Evolutionary conservation across 2,797 vertebrate genomes (phyloP).

Genomic region (Manis crassicaudata): DNA sequence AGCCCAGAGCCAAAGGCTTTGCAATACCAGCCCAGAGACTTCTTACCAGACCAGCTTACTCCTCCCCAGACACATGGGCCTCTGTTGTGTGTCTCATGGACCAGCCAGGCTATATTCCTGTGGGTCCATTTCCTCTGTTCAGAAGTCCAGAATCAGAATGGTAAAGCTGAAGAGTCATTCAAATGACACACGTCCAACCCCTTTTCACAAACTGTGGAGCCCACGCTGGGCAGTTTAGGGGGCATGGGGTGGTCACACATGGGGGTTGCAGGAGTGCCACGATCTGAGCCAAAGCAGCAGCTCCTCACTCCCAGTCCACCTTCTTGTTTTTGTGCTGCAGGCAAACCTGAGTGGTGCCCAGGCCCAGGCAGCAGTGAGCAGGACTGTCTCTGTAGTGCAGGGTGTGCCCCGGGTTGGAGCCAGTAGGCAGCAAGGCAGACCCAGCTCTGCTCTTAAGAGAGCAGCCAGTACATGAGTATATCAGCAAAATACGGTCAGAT

Average conservation of each 20-base stretch:
- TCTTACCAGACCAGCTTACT: not conserved
- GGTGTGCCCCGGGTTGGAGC: not conserved
- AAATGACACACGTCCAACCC: not conserved
- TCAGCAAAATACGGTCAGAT: not conserved
- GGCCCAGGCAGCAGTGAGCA: not conserved
- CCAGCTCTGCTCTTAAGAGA: not conserved
- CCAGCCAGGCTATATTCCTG: not conserved
- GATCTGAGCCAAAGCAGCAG: not conserved
- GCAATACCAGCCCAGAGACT: not conserved
- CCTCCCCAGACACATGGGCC: not conserved
- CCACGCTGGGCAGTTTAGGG: not conserved
- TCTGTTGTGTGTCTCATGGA: too few species aligned
- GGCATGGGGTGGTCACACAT: rapidly evolving
- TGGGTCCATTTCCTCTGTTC: not conserved
- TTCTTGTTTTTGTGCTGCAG: too few species aligned
- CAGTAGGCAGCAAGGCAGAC: not conserved
- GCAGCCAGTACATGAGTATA: too few species aligned
- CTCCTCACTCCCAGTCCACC: not conserved
- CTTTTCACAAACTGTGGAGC: not conserved
- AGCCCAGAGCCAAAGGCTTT: not conserved
- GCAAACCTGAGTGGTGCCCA: not conserved
- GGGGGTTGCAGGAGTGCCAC: too few species aligned
- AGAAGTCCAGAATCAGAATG: not conserved
- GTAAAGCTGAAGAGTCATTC: not conserved
- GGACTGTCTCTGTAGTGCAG: not conserved